Base-by-base conservation (phyloP, 2,113 vertebrate species). In the Oreocharis arfaki region DNA sequence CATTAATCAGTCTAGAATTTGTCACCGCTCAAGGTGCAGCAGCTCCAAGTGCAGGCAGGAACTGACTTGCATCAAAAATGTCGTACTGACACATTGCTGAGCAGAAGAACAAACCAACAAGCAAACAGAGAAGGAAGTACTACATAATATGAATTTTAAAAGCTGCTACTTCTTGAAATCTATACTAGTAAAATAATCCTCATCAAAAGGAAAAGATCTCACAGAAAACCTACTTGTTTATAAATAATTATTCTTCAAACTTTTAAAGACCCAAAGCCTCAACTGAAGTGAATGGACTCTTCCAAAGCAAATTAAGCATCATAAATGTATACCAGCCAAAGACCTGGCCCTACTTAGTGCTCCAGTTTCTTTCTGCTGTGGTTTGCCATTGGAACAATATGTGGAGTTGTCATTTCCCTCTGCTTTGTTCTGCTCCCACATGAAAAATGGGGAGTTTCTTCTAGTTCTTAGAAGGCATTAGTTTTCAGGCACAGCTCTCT, bases 1-100 rank as follows among this genome's bases (percentile, higher is more conserved):
- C 44, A 93, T 95, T 97, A 90, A 94, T 97, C 73, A 82, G 39
- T 70, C 82, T 69, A 77, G 79, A 71, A 82, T 76, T 91, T 95
- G 82, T 73, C 84, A 87, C 85, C 69, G 57, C 44, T 50, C 64
- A 94, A 61, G 87, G 67, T 91, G 30, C 60, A 55, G 53, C 68
- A 73, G 80, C 61, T 90, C 33, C 56, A 81, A 94, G 61, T n/a
- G 17, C 37, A 77, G 49, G 30, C 70, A 74, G 35, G 41, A 82
- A 65, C 68, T 88, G 61, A 33, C 84, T 86, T 68, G 67, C 39
- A 79, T 84, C 68, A 89, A 64, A 89, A 95, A 87, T 33, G n/a
- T 52, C 55, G 17, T 16, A 74, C 26, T 60, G 70, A 46, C 30
- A 67, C 3, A 2, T 27, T n/a, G 21, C 27, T 75, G 57, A 89